phyloP scores from a whole-genome alignment of 2,888 invertebrate genomes.

The Gymnosoma rotundatum region DNA sequence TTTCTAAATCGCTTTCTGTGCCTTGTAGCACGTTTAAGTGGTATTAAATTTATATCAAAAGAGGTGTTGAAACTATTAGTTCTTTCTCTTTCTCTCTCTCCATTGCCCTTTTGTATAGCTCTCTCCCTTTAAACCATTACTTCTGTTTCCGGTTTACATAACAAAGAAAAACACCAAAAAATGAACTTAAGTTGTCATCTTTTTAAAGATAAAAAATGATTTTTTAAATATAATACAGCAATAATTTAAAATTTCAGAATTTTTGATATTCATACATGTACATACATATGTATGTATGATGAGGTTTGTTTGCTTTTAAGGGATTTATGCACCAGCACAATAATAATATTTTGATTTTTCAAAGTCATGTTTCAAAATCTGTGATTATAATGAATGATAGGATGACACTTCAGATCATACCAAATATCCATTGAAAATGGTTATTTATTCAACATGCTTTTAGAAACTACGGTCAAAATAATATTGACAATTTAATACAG shows the following conservation, averaged over 20 bases:
- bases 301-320: conserved; percentile 4
- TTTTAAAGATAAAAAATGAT: conserved; percentile 8
- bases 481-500: conserved; percentile 73
- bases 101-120: background rate
- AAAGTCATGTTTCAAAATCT: conserved; percentile 42
- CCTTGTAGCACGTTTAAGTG: conserved; percentile 50
- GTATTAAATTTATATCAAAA: conserved; percentile 6
- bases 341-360: conserved; percentile 3
- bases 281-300: no score
- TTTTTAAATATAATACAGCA: background rate
- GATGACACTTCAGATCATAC: conserved; percentile 15
- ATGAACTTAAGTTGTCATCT: conserved; percentile 44
- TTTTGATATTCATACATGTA: background rate
- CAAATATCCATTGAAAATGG: conserved; percentile 8
- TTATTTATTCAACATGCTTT: conserved; percentile 28
- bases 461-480: conserved; percentile 79
- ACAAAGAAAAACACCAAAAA: conserved; percentile 6
- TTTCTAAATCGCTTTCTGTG: conserved; percentile 39
- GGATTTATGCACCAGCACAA: conserved; percentile 46
- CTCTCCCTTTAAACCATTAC: background rate
- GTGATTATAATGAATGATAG: conserved; percentile 1
- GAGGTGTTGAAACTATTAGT: background rate
- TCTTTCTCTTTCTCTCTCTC: background rate
- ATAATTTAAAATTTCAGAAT: conserved; percentile 2
- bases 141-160: conserved; percentile 55